Percentiles rank a stretch among this genome's conserved stretches.
Conservation (phyloP, 2,888 invertebrate species). For the Dastarcus helophoroides region DNA sequence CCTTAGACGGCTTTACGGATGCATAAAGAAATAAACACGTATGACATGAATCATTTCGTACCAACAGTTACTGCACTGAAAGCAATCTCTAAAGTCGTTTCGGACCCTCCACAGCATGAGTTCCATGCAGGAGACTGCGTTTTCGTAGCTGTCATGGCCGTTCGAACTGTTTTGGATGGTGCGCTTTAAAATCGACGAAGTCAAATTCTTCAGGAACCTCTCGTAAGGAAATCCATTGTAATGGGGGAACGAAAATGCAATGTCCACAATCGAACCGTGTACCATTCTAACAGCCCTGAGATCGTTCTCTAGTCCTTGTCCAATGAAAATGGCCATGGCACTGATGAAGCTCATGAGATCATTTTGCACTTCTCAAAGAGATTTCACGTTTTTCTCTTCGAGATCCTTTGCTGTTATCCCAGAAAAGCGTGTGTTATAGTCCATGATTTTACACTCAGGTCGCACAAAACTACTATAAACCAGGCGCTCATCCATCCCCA, state of each 20-base stretch:
- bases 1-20: no score
- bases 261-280: constrained; percentile 80
- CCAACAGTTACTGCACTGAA: no score
- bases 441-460: constrained; percentile 73
- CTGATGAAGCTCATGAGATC: constrained; percentile 71
- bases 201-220: constrained; percentile 69
- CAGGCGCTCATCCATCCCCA: constrained; percentile 58
- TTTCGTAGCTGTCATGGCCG: constrained; percentile 89
- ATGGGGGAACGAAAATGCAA: constrained; percentile 81
- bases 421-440: constrained; percentile 92
- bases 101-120: constrained; percentile 70
- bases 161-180: constrained; percentile 66
- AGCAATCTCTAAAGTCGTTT: no score
- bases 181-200: constrained; percentile 57
- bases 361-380: constrained; percentile 68
- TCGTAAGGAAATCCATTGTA: constrained; percentile 71
- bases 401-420: constrained; percentile 69
- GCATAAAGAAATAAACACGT: no score
- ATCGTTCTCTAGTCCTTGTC: constrained; percentile 93
- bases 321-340: constrained; percentile 80
- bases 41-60: no score
- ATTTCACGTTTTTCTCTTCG: constrained; percentile 45
- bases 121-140: constrained; percentile 82
- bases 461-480: constrained; percentile 78
- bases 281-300: constrained; percentile 73